Evolutionary conservation across 2,888 invertebrate species (phyloP), one percentile per base, ranked within the genome.

Genomic region (Neoaliturus tenellus): DNA sequence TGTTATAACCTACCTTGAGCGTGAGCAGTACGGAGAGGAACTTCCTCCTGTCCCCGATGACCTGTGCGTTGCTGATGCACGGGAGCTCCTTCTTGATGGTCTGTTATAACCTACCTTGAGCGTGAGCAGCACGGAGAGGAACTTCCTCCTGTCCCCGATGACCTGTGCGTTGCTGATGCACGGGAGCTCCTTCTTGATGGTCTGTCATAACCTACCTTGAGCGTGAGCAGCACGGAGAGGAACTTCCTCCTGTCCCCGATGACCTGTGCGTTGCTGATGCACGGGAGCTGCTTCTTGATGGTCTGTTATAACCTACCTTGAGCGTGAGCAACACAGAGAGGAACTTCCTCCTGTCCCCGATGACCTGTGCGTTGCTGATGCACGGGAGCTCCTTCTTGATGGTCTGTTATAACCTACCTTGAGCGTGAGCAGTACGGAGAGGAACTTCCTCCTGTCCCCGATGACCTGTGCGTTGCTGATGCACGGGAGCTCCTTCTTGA

Each of bases 171-270:
- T 95, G 87, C 96, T 96, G 25, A 98, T 90, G 85, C 93, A 93
- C 20, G 96, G 94, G 69, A 98, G 91, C 89, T 96, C 95, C 6
- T 93, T 91, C 89, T 96, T 95, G 23, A n/a, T n/a, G n/a, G n/a
- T n/a, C n/a, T n/a, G n/a, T n/a, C n/a, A n/a, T n/a, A n/a, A n/a
- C 51, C 67, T 41, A 85, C 97, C 94, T 97, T 98, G n/a, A 98
- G 91, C 0, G 97, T 96, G 83, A 98, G 91, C 84, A 98, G 92
- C 86, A 98, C 92, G 2, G 97, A 94, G 82, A 98, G 93, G 92
- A 96, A 98, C 91, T 98, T 98, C 87, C 94, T 93, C 89, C 94
- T 93, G 90, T 98, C 98, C 1, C 98, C 98, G 86, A 98, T 93
- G 44, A 98, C 92, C 89, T 98, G 94, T 1, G 95, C 97, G 91